Conservation (phyloP, 2,797 vertebrate genomes). For the Rhynchotus rufescens region DNA sequence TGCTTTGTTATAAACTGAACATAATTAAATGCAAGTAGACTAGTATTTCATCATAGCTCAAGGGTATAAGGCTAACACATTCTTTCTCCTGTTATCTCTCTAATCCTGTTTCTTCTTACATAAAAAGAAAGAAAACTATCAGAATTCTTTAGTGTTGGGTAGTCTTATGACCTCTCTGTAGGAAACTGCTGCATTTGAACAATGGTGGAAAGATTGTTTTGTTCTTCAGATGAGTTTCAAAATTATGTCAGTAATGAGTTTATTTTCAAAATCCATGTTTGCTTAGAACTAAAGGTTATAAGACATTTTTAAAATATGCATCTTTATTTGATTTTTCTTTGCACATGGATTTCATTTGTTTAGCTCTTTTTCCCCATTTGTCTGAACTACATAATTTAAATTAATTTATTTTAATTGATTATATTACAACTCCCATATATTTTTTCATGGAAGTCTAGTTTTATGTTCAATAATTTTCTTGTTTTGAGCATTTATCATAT, state of each 20-base stretch:
- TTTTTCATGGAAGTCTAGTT: not conserved
- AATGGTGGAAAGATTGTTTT: not conserved
- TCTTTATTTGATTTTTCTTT: not conserved
- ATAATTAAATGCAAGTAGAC: constrained; percentile 67
- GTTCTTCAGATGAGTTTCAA: not conserved
- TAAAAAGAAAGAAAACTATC: constrained; percentile 56
- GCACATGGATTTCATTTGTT: not conserved
- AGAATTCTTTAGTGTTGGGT: constrained; percentile 25
- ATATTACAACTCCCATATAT: not conserved
- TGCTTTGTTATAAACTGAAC: constrained; percentile 58
- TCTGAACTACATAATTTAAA: not conserved
- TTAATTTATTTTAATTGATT: not conserved
- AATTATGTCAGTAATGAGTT: constrained; percentile 17
- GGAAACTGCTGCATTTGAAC: not conserved
- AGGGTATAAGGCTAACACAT: constrained; percentile 48
- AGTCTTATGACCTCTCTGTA: constrained; percentile 38
- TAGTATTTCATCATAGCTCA: constrained; percentile 68
- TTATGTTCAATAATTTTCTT: not conserved
- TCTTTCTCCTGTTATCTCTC: constrained; percentile 52
- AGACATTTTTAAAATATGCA: not conserved
- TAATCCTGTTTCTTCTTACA: constrained; percentile 24
- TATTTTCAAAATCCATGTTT: constrained; percentile 16
- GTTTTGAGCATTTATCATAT: not conserved
- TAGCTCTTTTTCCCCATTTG: not conserved
- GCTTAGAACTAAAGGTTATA: not conserved